Conservation (phyloP, 2,113 vertebrate genomes). For the Thymallus thymallus region DNA sequence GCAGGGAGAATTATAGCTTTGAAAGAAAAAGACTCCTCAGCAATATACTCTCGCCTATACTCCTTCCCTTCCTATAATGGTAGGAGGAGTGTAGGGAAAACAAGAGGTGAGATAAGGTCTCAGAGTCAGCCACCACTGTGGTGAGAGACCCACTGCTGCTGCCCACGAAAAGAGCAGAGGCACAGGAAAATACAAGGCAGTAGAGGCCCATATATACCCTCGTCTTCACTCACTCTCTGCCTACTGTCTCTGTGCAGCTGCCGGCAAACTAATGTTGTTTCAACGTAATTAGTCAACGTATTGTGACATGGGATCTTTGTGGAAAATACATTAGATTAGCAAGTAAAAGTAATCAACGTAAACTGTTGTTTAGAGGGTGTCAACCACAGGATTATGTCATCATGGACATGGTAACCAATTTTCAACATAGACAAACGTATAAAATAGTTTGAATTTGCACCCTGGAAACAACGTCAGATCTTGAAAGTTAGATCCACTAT, state of each 20-base stretch:
- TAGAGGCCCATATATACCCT: slow-evolving; percentile 2
- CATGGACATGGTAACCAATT: no score
- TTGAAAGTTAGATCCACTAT: no score
- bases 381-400: no score
- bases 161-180: slow-evolving; percentile 19
- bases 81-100: slow-evolving; percentile 17
- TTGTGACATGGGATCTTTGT: no score
- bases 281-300: no score
- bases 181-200: slow-evolving; percentile 12
- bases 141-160: background rate
- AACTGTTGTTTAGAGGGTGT: no score
- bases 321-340: no score
- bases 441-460: no score
- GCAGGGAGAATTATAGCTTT: slow-evolving; percentile 20
- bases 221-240: slow-evolving; percentile 1
- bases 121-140: background rate
- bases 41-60: background rate
- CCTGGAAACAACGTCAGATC: background rate
- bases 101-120: slow-evolving; percentile 33
- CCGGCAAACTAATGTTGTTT: slow-evolving; percentile 18
- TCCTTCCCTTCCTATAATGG: slow-evolving; percentile 15
- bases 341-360: no score
- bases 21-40: background rate
- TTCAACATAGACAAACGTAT: no score
- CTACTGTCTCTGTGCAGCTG: slow-evolving; percentile 23